These are phyloP conservation scores for Dendronephthya gigantea DNA, from an alignment of 64 coral and sea anemone species.

Conservation along the genomic window DNA sequence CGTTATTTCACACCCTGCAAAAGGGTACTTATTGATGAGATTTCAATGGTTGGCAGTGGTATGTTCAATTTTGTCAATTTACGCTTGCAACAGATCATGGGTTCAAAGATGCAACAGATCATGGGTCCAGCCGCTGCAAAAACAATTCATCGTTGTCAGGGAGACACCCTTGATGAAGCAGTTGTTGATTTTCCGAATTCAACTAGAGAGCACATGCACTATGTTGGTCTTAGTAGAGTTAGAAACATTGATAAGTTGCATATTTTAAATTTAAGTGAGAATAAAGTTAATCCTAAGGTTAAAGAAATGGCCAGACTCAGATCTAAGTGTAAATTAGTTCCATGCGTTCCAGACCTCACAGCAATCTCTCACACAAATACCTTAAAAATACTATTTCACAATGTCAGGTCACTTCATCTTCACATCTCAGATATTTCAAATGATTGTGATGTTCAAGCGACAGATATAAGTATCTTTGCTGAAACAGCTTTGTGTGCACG, in stretches of 20 bases:
- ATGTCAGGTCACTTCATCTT: constrained; percentile 23
- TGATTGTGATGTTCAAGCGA: constrained; percentile 8
- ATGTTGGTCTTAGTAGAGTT: constrained; percentile 5
- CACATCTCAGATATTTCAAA: neutral
- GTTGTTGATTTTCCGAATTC: neutral
- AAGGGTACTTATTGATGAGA: neutral
- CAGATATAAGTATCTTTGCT: constrained; percentile 18
- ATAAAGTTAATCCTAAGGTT: neutral
- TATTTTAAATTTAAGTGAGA: constrained; percentile 1
- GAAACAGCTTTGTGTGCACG: constrained; percentile 2
- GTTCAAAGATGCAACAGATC: no score
- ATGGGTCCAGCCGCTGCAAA: neutral
- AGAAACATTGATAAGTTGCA: constrained; percentile 10
- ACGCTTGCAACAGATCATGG: neutral
- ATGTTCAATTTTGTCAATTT: neutral
- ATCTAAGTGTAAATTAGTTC: neutral
- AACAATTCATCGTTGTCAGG: neutral
- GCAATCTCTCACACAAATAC: no score
- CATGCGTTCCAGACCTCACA: constrained; percentile 8
- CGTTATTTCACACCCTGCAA: no score
- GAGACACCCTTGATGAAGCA: neutral
- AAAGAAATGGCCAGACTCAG: constrained; percentile 11
- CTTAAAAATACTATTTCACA: constrained; percentile 16
- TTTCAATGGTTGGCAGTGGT: neutral
- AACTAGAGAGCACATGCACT: neutral